Percentiles rank a stretch among this genome's conserved stretches.
Evolutionary conservation across 2,113 vertebrate genomes (phyloP).

Genomic region (Onychostoma macrolepis): DNA sequence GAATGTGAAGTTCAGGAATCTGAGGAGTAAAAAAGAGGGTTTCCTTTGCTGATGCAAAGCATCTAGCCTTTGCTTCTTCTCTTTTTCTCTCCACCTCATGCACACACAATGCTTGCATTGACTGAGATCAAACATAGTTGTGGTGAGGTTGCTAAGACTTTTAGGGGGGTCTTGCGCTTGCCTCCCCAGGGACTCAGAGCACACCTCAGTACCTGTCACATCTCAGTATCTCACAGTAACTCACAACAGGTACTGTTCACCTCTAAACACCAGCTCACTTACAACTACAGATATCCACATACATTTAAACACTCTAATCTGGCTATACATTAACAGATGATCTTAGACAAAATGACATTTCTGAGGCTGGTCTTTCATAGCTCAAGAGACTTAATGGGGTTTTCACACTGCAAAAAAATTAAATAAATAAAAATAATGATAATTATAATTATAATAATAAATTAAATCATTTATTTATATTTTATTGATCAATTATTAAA

Average conservation of each 20-base stretch:
- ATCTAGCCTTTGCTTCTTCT: constrained; percentile 6
- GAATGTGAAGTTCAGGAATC: constrained; percentile 65
- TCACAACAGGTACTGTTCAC: constrained; percentile 48
- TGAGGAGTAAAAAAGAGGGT: constrained; percentile 69
- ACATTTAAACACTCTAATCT: background rate
- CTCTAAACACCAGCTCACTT: constrained; percentile 30
- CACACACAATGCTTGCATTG: constrained; percentile 28
- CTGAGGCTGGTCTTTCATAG: background rate
- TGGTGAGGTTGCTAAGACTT: constrained; percentile 23
- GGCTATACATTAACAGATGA: background rate
- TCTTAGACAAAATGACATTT: background rate
- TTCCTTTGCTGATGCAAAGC: constrained; percentile 73
- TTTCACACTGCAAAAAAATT: background rate
- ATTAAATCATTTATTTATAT: too few species aligned
- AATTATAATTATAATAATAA: too few species aligned
- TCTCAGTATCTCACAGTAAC: constrained; percentile 34
- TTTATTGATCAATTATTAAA: too few species aligned
- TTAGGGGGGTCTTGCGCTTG: background rate
- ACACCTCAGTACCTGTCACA: constrained; percentile 41
- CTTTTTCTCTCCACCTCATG: constrained; percentile 23
- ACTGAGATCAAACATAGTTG: constrained; percentile 48
- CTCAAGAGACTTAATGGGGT: background rate
- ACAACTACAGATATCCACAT: constrained; percentile 21
- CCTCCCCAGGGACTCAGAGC: constrained; percentile 10
- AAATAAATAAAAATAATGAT: too few species aligned